Base-by-base conservation (phyloP, 2,888 invertebrate genomes). In the Agrotis clavis region DNA sequence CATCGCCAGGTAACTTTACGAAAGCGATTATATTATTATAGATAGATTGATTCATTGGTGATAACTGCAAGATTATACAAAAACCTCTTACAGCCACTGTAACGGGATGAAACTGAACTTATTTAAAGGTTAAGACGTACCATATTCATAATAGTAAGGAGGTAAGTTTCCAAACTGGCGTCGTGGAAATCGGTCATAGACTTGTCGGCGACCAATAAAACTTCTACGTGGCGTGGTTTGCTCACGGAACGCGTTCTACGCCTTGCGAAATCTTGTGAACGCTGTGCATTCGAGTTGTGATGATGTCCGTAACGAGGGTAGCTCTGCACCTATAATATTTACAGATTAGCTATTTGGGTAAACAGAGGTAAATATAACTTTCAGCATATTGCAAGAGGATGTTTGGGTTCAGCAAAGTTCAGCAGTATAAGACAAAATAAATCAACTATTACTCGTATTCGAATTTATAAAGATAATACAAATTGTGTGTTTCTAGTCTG, bases 61-160 rank as follows among this genome's bases (percentile, higher is more conserved):
- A 61, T n/a, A 53, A 16, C 7, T 7, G 30, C 1, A 30, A 56
- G 2, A 56, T 61, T 47, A 47, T 45, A 18, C 47, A 11, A 74
- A 56, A 62, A 53, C 21, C n/a, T 48, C 4, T 7, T 19, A 57
- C 5, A 11, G 14, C 7, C n/a, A 30, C 51, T 51, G 13, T 4
- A 57, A 63, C 13, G 25, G 19, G n/a, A 48, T 11, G 14, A 21
- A 57, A 64, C 30, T 30, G 9, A 51, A 25, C 13, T 4, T 25
- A 60, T 78, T 16, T n/a, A 65, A 45, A 63, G 0, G 16, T 18
- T 68, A 47, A 68, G 30, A 83, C 94, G 92, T 93, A 97, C 99
- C 98, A 99, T 99, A 92, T 99, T 99, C 98, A 99, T 98, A 82
- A 99, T 98, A 66, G 99, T 99, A 67, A 99, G 96, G 45, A 99